Evolutionary conservation across 30 jellyfish, hydroid and myxozoan species (phyloP).

Genomic region (Rhopilema esculentum): DNA sequence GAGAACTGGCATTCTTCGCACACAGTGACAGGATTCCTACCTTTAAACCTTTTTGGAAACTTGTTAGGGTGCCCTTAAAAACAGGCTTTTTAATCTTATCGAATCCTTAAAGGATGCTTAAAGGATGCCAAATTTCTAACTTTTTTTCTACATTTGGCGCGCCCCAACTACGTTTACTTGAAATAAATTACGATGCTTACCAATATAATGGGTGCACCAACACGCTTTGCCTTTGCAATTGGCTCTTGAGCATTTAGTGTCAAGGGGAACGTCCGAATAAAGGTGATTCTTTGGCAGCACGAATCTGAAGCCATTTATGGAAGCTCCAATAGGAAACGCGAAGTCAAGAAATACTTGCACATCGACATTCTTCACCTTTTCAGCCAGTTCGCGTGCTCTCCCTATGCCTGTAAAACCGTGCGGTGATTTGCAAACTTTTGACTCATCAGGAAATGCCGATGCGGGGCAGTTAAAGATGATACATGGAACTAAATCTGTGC

Average conservation of each 20-base stretch:
- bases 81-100: too few species aligned
- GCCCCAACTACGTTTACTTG: too few species aligned
- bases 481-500: conserved; percentile 63
- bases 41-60: too few species aligned
- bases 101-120: too few species aligned
- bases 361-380: conserved; percentile 59
- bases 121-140: too few species aligned
- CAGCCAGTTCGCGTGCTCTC: conserved; percentile 49
- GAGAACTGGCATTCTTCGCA: too few species aligned
- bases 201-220: conserved; percentile 42
- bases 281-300: conserved; percentile 72
- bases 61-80: too few species aligned
- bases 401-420: conserved; percentile 45
- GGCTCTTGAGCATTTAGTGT: conserved; percentile 53
- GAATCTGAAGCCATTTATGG: conserved; percentile 78
- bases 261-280: conserved; percentile 57
- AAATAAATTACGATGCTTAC: too few species aligned
- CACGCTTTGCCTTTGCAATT: conserved; percentile 75
- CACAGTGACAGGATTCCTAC: too few species aligned
- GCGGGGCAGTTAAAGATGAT: conserved; percentile 83
- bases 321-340: conserved; percentile 92
- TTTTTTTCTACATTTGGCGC: too few species aligned
- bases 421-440: conserved; percentile 52
- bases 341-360: conserved; percentile 74
- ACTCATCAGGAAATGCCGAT: conserved; percentile 44